Evolutionary conservation across 2,797 vertebrate species (phyloP), one percentile per base, ranked within the genome.

Genomic region (Menidia menidia): DNA sequence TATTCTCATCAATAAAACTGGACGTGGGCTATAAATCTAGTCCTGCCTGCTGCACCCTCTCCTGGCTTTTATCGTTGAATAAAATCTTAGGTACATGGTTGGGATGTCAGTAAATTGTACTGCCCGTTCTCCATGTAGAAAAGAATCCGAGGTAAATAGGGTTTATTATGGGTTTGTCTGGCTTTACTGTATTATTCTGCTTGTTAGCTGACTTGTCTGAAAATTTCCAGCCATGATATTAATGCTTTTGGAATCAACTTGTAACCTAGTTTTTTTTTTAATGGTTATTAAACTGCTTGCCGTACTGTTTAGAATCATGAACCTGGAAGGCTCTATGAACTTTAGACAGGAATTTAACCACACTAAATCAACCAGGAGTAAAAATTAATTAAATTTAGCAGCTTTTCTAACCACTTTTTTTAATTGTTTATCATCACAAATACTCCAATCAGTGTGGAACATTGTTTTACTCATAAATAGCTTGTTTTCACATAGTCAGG

Each of bases 41-140:
- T n/a, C 15, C 33, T 30, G 42, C 14, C 33, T 54, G 5, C 47
- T 54, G 54, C 9, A 51, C 41, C 12, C 60, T 67, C 69, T 47
- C 25, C 42, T 25, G 35, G 61, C 58, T 75, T 83, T 74, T 68
- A 68, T 33, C n/a, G 42, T 43, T 10, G 35, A 19, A 10, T 67
- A 80, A 65, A 54, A 43, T 55, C 70, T 30, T 70, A 54, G 25
- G 52, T 32, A 10, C 32, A 65, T 9, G 15, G 18, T 56, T n/a
- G 25, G 51, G 68, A 47, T 71, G 74, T 57, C 25, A 60, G 11
- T 58, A 59, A 59, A 75, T 72, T 25, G 53, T n/a, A 42, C 50
- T 69, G 25, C 11, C 25, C 61, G 50, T 50, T 58, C 50, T 54
- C 35, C 50, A 18, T 47, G 33, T 50, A 25, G 51, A 2, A 56